A percentile compares a stretch with the other conserved stretches of the same genome.
Evolutionary conservation across 2,113 vertebrate species (phyloP).

Genomic region (Brienomyrus brachyistius): DNA sequence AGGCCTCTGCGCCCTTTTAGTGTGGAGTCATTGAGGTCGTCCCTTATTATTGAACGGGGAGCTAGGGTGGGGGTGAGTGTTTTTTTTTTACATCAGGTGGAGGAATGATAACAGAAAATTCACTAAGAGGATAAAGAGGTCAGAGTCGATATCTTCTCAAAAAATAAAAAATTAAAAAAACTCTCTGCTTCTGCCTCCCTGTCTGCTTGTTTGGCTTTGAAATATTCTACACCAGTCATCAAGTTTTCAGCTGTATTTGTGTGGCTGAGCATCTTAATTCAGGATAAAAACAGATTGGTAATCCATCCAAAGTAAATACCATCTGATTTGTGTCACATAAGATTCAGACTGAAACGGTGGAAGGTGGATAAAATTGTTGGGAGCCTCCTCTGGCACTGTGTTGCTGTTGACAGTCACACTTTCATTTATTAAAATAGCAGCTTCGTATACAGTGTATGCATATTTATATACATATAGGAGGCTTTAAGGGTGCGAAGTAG

Average conservation of each 20-base stretch:
- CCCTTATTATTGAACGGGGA: not conserved
- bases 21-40: not conserved
- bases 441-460: not conserved
- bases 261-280: not conserved
- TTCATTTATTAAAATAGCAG: not conserved
- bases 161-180: not conserved
- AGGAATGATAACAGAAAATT: not conserved
- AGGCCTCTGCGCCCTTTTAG: not conserved
- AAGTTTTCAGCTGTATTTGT: not conserved
- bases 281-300: not conserved
- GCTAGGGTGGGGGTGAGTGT: not conserved
- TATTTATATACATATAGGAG: not conserved
- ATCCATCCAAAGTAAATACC: not conserved
- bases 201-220: not conserved
- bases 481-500: no score
- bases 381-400: not conserved
- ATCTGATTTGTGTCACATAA: not conserved
- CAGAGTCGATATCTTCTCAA: not conserved
- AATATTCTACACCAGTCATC: not conserved
- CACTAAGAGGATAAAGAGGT: slow-evolving; percentile 6
- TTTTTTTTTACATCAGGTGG: not conserved
- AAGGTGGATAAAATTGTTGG: not conserved
- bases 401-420: not conserved
- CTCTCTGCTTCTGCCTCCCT: not conserved
- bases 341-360: not conserved